Evolutionary conservation across 2,113 vertebrate species (phyloP), one percentile per base, ranked within the genome.

Genomic region (Heteronetta atricapilla): DNA sequence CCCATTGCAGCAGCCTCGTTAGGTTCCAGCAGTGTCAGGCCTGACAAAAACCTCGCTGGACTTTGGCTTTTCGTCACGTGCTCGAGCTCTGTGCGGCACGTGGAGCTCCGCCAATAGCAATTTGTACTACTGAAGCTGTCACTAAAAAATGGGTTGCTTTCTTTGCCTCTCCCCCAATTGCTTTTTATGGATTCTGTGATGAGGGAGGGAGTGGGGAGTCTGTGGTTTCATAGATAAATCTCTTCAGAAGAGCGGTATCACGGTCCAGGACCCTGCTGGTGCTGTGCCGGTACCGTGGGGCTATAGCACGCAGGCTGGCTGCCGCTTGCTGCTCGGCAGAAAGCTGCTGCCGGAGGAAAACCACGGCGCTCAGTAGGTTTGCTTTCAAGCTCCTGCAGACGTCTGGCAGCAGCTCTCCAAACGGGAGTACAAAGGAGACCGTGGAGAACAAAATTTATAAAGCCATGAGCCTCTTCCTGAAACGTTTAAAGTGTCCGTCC

Each of bases 171-270:
- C 50, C 38, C 81, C 59, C 17, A 23, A 82, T 97, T 92, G 66
- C 40, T 70, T 91, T 93, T 91, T 92, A 97, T 96, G 89, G 79
- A 94, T 90, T 60, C 63, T 56, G 40, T 72, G 72, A 95, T 97
- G 88, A 87, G 46, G 88, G 85, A 96, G 84, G 70, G 89, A 93
- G 73, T 62, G 89, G 94, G 44, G 86, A 90, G 92, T 70, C 75
- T 91, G 50, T 20, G 62, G 91, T 95, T 83, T 94, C 95, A 95
- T 76, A 91, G 75, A 75, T 95, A 92, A 95, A 94, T 92, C 22
- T 50, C 25, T 21, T 72, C 79, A 86, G 59, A 34, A 85, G 93
- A 94, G 60, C 66, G 72, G 88, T 75, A 79, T 96, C 91, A 89
- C 0, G 1, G 58, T 63, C 94, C 70, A 79, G 21, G 86, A 84